These are phyloP conservation scores for crab-eating macaque (Macaca fascicularis) DNA, from an alignment of 2,113 vertebrate species.

Conservation along the genomic window DNA sequence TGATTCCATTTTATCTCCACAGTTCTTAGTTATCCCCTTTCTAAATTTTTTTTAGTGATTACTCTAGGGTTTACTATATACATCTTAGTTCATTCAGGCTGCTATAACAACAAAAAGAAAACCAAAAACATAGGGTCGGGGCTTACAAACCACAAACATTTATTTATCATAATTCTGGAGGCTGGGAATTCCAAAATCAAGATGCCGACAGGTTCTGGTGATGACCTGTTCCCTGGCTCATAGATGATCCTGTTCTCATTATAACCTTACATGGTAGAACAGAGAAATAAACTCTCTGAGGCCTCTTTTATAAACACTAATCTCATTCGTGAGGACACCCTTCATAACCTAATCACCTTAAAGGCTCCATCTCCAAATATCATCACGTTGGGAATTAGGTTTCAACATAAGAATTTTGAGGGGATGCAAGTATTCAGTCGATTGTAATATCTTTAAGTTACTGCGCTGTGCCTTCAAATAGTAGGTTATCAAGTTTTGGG, in stretches of 20 bases:
- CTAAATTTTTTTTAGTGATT: neutral
- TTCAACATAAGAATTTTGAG: neutral
- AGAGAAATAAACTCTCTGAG: neutral
- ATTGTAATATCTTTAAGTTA: constrained; percentile 16
- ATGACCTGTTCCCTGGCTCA: neutral
- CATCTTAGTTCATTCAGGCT: neutral
- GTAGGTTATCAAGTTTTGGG: neutral
- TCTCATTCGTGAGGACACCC: neutral
- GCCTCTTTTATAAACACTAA: neutral
- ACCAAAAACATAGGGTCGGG: neutral
- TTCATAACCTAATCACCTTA: neutral
- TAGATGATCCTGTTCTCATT: neutral
- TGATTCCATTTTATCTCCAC: neutral
- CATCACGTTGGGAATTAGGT: neutral
- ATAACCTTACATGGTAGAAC: neutral
- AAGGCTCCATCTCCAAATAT: neutral
- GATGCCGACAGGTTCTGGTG: neutral
- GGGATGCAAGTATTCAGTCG: neutral
- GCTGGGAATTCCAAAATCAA: neutral
- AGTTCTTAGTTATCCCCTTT: neutral
- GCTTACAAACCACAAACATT: neutral
- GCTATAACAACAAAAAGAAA: neutral
- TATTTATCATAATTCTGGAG: neutral
- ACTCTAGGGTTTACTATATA: neutral
- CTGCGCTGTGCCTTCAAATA: neutral